Evolutionary conservation across 2,113 vertebrate species (phyloP).

Genomic region (Cryptoleucopteryx plumbea): DNA sequence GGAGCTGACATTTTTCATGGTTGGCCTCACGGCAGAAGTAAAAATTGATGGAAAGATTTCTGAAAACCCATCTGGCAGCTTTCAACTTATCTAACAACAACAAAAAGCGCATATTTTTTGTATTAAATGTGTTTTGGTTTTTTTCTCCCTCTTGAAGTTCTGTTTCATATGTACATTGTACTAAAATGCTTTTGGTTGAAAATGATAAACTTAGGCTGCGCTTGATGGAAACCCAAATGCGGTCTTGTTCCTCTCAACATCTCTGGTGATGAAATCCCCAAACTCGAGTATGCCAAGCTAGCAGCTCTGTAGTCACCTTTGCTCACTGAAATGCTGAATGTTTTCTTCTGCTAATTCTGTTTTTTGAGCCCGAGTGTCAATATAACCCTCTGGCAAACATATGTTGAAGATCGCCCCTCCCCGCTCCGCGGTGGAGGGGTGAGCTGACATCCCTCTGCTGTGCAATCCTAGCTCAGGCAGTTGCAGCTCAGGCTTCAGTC

Average conservation of each 20-base stretch:
- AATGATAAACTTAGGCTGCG: not conserved
- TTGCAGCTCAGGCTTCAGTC: not conserved
- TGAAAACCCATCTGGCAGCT: slow-evolving; percentile 18
- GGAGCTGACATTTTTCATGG: slow-evolving; percentile 8
- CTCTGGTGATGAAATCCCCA: not conserved
- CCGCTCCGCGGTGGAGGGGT: not conserved
- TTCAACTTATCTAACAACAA: slow-evolving; percentile 24
- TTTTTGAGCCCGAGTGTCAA: not conserved
- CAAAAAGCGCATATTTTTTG: not conserved
- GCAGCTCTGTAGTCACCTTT: not conserved
- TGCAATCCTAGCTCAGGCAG: not conserved
- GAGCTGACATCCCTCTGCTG: not conserved
- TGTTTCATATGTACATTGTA: not conserved
- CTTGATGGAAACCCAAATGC: not conserved
- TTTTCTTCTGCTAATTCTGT: not conserved
- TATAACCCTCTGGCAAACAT: not conserved
- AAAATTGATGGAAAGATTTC: slow-evolving; percentile 51
- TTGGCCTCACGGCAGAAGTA: slow-evolving; percentile 22
- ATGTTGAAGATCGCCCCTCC: not conserved
- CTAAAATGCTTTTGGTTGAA: not conserved
- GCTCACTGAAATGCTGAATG: not conserved
- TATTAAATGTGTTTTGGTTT: not conserved
- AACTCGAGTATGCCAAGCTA: not conserved
- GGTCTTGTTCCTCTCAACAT: not conserved
- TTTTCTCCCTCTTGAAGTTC: not conserved